Conservation (phyloP, 2,113 vertebrate genomes). For the Seriola aureovittata region DNA sequence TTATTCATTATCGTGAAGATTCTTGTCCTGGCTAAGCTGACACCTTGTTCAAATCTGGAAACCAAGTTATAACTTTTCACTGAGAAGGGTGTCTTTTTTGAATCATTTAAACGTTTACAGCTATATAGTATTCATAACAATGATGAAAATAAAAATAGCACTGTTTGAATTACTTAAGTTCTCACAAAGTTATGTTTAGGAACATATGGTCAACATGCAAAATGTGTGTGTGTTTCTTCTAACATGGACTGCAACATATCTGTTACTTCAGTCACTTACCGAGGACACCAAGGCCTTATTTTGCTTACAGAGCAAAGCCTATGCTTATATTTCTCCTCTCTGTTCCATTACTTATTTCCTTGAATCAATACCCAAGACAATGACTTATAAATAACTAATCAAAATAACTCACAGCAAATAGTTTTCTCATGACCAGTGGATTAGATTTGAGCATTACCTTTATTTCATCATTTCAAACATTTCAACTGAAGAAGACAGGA, state of each 20-base stretch:
- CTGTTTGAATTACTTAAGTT: too few species aligned
- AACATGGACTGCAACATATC: slow-evolving; percentile 4
- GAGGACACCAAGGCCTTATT: slow-evolving; percentile 26
- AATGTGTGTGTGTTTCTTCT: too few species aligned
- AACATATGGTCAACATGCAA: too few species aligned
- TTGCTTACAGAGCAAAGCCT: background rate
- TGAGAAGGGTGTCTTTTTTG: too few species aligned
- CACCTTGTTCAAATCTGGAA: too few species aligned
- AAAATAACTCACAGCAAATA: slow-evolving; percentile 39
- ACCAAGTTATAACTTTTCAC: too few species aligned
- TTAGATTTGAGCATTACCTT: slow-evolving; percentile 34
- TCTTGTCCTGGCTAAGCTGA: too few species aligned
- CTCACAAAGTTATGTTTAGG: too few species aligned
- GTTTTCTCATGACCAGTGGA: slow-evolving; percentile 52
- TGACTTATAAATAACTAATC: slow-evolving; percentile 59
- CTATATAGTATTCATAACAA: too few species aligned
- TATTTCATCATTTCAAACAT: slow-evolving; percentile 37
- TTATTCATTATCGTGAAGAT: too few species aligned
- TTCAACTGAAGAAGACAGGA: slow-evolving; percentile 23
- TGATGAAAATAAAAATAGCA: too few species aligned
- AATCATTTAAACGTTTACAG: too few species aligned
- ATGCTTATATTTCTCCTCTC: slow-evolving; percentile 13
- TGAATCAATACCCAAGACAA: slow-evolving; percentile 54
- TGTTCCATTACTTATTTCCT: slow-evolving; percentile 59
- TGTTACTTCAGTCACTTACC: slow-evolving; percentile 57